Conservation (phyloP, 2,113 vertebrate genomes). For the Empidonax alnorum region DNA sequence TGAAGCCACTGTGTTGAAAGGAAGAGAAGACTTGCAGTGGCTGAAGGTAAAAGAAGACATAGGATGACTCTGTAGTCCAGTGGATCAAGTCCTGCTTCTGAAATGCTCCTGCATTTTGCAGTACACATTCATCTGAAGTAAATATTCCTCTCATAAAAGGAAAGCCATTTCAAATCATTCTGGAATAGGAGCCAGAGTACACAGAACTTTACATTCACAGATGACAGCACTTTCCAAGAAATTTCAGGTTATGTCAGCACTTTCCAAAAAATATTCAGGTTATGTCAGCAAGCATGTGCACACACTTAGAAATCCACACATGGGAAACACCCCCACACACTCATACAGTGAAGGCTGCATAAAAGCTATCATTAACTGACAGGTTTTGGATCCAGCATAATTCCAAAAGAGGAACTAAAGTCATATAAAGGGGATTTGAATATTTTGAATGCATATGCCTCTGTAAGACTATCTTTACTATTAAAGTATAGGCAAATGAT, state of each 20-base stretch:
- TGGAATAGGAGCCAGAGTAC: not conserved
- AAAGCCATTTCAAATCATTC: not conserved
- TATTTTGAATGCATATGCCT: not conserved
- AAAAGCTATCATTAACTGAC: not conserved
- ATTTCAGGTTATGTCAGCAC: not conserved
- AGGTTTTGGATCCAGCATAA: not conserved
- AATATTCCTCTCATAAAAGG: not conserved
- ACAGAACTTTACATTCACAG: not conserved
- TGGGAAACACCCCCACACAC: not conserved
- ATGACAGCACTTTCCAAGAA: not conserved
- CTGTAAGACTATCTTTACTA: not conserved
- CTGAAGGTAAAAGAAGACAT: not conserved
- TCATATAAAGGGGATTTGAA: not conserved
- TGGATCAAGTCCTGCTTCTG: not conserved
- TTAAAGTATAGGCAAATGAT: not conserved
- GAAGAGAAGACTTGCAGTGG: not conserved
- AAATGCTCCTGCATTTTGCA: not conserved
- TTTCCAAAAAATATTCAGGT: not conserved
- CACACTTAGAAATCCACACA: not conserved
- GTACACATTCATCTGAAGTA: not conserved
- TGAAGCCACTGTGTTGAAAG: not conserved
- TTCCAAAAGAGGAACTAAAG: not conserved
- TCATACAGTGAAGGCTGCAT: not conserved
- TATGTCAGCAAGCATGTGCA: not conserved
- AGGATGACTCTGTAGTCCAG: not conserved